Conservation (phyloP, 2,888 invertebrate species). For the Taenaris catops region DNA sequence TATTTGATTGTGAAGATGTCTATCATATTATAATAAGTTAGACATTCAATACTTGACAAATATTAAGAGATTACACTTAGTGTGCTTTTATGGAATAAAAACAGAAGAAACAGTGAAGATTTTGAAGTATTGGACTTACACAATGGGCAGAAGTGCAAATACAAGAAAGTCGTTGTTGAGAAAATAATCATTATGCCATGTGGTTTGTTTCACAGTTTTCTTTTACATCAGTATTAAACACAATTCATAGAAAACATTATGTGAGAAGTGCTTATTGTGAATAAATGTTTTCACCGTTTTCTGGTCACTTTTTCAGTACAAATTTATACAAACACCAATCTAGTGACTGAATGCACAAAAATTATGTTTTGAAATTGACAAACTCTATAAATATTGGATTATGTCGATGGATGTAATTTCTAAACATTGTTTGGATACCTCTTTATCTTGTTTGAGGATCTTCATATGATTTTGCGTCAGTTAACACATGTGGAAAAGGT, state of each 20-base stretch:
- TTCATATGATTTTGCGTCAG: constrained; percentile 30
- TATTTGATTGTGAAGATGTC: neutral
- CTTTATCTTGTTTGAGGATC: constrained; percentile 38
- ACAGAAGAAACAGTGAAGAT: too few species aligned
- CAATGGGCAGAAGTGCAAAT: too few species aligned
- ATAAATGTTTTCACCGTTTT: constrained; percentile 57
- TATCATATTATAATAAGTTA: too few species aligned
- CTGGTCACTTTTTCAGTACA: constrained; percentile 71
- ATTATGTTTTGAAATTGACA: constrained; percentile 31
- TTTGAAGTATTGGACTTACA: too few species aligned
- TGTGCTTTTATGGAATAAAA: too few species aligned
- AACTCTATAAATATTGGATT: constrained; percentile 30
- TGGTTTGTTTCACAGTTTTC: constrained; percentile 18
- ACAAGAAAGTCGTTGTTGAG: too few species aligned
- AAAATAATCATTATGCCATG: constrained; percentile 8
- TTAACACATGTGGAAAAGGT: constrained; percentile 49
- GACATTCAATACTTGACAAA: too few species aligned
- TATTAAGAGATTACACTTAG: too few species aligned
- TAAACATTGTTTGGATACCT: constrained; percentile 35
- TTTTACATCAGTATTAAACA: constrained; percentile 16
- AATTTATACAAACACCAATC: constrained; percentile 58
- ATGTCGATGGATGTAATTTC: constrained; percentile 28
- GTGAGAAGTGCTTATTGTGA: constrained; percentile 32
- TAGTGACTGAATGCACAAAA: constrained; percentile 52
- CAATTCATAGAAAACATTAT: constrained; percentile 17